phyloP scores from a whole-genome alignment of 2,113 vertebrate species.

The Phocoena sinus region DNA sequence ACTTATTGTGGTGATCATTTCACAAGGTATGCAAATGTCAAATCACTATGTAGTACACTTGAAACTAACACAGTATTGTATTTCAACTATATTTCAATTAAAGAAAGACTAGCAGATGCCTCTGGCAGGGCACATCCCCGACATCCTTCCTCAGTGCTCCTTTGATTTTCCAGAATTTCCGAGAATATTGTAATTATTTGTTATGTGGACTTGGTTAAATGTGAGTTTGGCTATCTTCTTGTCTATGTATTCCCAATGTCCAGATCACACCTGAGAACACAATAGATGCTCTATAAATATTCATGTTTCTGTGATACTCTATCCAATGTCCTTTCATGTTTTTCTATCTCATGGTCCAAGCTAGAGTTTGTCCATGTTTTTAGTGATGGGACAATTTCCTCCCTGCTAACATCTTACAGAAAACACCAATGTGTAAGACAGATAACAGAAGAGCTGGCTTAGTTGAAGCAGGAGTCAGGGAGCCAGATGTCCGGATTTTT shows the following conservation, averaged over 20 bases:
- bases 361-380: neutral
- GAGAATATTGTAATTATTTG: neutral
- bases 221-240: neutral
- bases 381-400: neutral
- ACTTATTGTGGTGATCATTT: neutral
- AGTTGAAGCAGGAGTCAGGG: neutral
- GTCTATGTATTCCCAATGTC: neutral
- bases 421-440: neutral
- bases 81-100: neutral
- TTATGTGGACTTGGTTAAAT: neutral
- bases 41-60: neutral
- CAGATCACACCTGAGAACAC: neutral
- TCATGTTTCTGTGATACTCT: neutral
- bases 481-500: neutral
- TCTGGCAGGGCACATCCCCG: neutral
- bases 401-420: neutral
- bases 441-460: neutral
- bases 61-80: neutral
- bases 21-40: neutral
- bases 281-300: neutral
- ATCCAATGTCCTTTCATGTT: neutral
- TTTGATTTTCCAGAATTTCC: neutral
- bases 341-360: neutral
- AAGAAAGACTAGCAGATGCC: neutral
- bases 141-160: neutral